phyloP scores from a whole-genome alignment of 1,140 invertebrate species.

The Brachionus sp. region DNA sequence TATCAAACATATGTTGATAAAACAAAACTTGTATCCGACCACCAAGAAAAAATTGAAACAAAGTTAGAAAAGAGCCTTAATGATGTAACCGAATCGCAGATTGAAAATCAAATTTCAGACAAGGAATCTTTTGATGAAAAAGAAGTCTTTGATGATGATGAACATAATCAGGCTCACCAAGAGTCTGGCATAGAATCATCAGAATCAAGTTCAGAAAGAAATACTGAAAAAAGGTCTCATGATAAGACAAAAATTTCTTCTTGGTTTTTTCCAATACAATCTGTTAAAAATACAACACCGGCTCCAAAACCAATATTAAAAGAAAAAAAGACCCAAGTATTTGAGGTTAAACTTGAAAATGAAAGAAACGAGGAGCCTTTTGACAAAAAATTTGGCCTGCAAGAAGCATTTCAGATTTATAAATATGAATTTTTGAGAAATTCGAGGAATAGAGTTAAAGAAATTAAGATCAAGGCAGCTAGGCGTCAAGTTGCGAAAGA shows the following conservation, averaged over 20 bases:
- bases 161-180: neutral
- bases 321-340: neutral
- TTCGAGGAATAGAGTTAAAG: neutral
- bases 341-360: neutral
- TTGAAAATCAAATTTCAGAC: neutral
- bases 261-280: conserved; percentile 12
- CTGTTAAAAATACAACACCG: neutral
- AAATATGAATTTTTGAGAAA: conserved; percentile 23
- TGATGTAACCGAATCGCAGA: neutral
- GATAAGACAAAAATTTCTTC: neutral
- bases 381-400: neutral
- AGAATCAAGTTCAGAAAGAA: neutral
- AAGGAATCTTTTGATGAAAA: neutral
- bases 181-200: conserved; percentile 26
- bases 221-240: neutral
- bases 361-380: neutral
- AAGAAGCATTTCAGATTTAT: conserved; percentile 26
- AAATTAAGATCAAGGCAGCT: conserved; percentile 20
- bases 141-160: neutral
- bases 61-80: neutral
- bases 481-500: conserved; percentile 4
- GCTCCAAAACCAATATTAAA: neutral
- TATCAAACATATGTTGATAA: neutral
- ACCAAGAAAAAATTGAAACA: neutral
- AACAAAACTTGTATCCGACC: neutral